A percentile compares a stretch with the other conserved stretches of the same genome.
These are phyloP conservation scores for Eumaeus atala DNA, from an alignment of 1,140 invertebrate species.

Conservation along the genomic window DNA sequence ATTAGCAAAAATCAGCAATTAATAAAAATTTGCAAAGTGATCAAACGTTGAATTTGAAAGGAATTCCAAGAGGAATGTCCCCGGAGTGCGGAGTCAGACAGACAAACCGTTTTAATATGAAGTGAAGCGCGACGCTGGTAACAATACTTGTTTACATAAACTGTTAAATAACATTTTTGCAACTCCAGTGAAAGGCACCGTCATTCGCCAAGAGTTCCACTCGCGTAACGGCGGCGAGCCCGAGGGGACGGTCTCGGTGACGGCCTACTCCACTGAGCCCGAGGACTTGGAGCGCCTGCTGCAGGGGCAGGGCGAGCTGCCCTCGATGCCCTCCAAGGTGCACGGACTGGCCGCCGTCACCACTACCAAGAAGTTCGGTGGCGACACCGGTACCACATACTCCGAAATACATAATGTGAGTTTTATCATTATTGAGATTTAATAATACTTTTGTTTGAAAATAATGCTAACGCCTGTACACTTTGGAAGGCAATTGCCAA, in stretches of 20 bases:
- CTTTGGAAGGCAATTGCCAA: constrained; percentile 14
- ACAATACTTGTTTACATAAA: constrained; percentile 34
- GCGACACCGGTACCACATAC: constrained; percentile 49
- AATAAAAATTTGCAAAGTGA: no score
- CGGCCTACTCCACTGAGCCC: constrained; percentile 79
- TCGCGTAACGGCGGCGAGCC: constrained; percentile 80
- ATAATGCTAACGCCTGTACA: neutral
- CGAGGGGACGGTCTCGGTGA: constrained; percentile 78
- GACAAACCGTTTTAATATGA: constrained; percentile 1
- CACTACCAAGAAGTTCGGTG: constrained; percentile 69
- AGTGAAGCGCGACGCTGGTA: constrained; percentile 21
- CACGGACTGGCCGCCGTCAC: constrained; percentile 60
- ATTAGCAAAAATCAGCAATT: no score
- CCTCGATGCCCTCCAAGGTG: constrained; percentile 46
- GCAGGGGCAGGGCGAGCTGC: constrained; percentile 40
- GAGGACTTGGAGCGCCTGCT: constrained; percentile 72
- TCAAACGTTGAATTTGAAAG: no score
- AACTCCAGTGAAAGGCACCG: constrained; percentile 78
- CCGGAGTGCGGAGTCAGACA: no score
- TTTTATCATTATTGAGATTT: neutral
- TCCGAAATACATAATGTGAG: constrained; percentile 51
- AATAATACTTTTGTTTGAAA: no score
- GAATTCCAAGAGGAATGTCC: no score
- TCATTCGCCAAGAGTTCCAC: constrained; percentile 78
- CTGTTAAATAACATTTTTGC: constrained; percentile 31